Percentiles rank a stretch among this genome's conserved stretches.
These are phyloP conservation scores for Xyrauchen texanus DNA, from an alignment of 2,113 vertebrate species.

Conservation along the genomic window DNA sequence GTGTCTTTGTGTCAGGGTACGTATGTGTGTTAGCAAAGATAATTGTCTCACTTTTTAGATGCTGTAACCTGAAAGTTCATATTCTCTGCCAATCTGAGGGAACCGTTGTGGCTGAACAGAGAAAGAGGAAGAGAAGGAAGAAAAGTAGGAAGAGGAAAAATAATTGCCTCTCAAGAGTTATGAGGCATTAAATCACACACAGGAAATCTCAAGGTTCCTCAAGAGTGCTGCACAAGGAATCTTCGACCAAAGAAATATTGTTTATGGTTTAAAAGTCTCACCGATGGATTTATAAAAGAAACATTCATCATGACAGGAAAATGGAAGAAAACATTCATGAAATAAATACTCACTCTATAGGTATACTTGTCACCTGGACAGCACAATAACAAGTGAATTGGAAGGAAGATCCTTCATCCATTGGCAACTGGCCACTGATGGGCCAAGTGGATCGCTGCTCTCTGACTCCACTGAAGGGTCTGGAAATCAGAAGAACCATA, in stretches of 20 bases:
- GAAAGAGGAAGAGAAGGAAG: slow-evolving; percentile 34
- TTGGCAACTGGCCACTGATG: slow-evolving; percentile 69
- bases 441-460: slow-evolving; percentile 2
- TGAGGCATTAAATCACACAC: slow-evolving; percentile 96
- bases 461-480: not conserved
- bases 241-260: slow-evolving; percentile 95
- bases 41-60: no score
- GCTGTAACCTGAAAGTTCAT: no score
- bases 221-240: slow-evolving; percentile 96
- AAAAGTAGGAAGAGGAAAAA: slow-evolving; percentile 67
- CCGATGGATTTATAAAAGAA: slow-evolving; percentile 85
- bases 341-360: slow-evolving; percentile 87
- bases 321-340: slow-evolving; percentile 97
- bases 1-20: not conserved
- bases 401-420: slow-evolving; percentile 77
- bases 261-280: slow-evolving; percentile 83
- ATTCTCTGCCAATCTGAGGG: not conserved
- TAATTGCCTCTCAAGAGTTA: slow-evolving; percentile 85
- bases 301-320: slow-evolving; percentile 93
- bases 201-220: slow-evolving; percentile 99
- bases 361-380: slow-evolving; percentile 85
- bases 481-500: slow-evolving; percentile 32
- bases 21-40: not conserved
- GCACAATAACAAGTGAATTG: slow-evolving; percentile 84
- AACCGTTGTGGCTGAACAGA: slow-evolving; percentile 60